Percentiles rank a stretch among this genome's conserved stretches.
Conservation (phyloP, 37 sponge, comb jelly and placozoan species). For the Hormiphora californensis region DNA sequence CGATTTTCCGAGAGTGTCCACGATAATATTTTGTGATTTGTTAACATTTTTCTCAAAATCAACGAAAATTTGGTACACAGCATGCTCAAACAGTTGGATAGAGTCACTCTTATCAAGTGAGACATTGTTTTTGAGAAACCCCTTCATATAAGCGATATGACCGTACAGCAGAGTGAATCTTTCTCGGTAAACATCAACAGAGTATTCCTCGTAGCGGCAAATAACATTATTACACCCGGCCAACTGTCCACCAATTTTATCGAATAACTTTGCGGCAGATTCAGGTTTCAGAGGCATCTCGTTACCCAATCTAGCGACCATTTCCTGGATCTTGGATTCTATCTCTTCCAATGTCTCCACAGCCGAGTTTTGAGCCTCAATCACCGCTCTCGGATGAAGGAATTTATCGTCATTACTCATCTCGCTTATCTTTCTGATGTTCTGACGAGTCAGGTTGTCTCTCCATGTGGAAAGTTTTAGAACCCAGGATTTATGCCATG, state of each 20-base stretch:
- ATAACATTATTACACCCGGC: not conserved
- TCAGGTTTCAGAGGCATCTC: conserved; percentile 6
- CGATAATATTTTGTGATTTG: not conserved
- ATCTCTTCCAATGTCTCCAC: not conserved
- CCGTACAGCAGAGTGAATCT: too few species aligned
- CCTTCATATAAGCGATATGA: too few species aligned
- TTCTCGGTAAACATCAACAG: not conserved
- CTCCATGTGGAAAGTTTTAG: not conserved
- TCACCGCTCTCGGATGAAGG: not conserved
- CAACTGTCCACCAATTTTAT: not conserved
- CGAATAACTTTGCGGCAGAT: not conserved
- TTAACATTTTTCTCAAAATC: not conserved
- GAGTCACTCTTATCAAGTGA: too few species aligned
- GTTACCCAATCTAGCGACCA: not conserved
- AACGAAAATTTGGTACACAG: not conserved
- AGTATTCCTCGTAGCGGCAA: not conserved
- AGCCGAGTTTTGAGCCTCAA: not conserved
- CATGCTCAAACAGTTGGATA: too few species aligned
- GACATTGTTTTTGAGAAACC: too few species aligned
- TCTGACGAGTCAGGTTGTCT: not conserved
- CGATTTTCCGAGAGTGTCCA: not conserved
- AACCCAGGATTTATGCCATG: conserved; percentile 17
- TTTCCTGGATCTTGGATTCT: not conserved
- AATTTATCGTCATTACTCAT: not conserved
- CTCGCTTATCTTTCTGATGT: not conserved